Evolutionary conservation across 1,140 invertebrate genomes (phyloP).

Genomic region (Papilio aristodemus): DNA sequence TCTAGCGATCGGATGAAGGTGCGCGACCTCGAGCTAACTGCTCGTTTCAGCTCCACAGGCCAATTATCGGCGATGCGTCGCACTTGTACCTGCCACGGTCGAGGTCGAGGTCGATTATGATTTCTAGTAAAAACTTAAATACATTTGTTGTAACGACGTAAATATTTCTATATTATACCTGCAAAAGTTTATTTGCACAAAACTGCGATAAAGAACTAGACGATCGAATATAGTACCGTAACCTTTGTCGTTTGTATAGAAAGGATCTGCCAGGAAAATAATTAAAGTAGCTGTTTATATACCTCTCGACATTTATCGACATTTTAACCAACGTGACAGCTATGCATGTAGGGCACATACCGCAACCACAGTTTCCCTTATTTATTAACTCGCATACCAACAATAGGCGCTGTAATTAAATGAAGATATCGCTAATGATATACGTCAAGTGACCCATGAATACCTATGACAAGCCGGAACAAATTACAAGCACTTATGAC

Average conservation of each 20-base stretch:
- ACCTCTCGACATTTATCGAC: too few species aligned
- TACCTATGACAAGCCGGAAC: neutral
- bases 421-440: neutral
- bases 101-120: too few species aligned
- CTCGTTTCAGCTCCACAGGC: neutral
- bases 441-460: neutral
- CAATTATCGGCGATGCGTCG: neutral
- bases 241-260: too few species aligned
- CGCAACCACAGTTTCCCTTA: neutral
- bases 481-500: neutral
- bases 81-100: neutral
- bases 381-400: neutral
- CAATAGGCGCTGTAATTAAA: neutral
- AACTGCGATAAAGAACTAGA: too few species aligned
- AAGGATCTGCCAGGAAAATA: too few species aligned
- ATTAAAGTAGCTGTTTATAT: too few species aligned
- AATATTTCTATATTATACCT: too few species aligned
- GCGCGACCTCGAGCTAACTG: neutral
- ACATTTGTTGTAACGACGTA: too few species aligned
- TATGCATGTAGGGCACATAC: neutral
- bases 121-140: too few species aligned
- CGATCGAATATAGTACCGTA: too few species aligned
- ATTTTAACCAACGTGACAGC: too few species aligned
- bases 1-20: neutral
- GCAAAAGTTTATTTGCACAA: too few species aligned